A percentile compares a stretch with the other conserved stretches of the same genome.
Evolutionary conservation across 2,888 invertebrate genomes (phyloP).

Genomic region (Limnephilus auricula): DNA sequence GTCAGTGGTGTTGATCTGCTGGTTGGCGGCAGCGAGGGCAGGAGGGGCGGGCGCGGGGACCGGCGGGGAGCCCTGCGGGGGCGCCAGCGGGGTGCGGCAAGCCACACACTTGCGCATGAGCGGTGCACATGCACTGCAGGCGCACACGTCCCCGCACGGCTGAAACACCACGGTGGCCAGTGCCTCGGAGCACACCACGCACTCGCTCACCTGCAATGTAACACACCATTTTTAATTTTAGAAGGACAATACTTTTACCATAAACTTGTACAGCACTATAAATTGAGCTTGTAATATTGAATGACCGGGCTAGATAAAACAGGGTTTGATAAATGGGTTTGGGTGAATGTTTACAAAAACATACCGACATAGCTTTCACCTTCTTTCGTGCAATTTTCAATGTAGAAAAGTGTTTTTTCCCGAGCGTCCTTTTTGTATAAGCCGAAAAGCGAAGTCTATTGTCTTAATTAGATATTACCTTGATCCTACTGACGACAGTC

Average conservation of each 20-base stretch:
- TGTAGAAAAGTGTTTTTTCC: too few species aligned
- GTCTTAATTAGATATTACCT: slow-evolving; percentile 76
- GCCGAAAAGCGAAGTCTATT: too few species aligned
- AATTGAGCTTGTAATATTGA: too few species aligned
- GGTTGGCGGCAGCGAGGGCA: not conserved
- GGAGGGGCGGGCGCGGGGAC: slow-evolving; percentile 68
- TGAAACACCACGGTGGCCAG: slow-evolving; percentile 94
- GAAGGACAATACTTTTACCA: not conserved
- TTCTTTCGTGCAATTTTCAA: too few species aligned
- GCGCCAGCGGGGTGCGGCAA: slow-evolving; percentile 87
- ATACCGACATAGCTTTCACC: too few species aligned
- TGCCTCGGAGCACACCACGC: slow-evolving; percentile 96
- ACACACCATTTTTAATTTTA: slow-evolving; percentile 30
- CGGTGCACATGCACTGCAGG: slow-evolving; percentile 90
- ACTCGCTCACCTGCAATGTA: slow-evolving; percentile 89
- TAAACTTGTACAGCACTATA: not conserved
- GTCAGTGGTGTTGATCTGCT: slow-evolving; percentile 30
- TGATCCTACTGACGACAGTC: slow-evolving; percentile 86
- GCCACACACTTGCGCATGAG: slow-evolving; percentile 99
- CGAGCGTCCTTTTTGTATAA: too few species aligned
- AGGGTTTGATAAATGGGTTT: too few species aligned
- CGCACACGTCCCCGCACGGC: slow-evolving; percentile 97
- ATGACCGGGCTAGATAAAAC: too few species aligned
- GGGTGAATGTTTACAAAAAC: too few species aligned
- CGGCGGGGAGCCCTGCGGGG: slow-evolving; percentile 65